Conservation (phyloP, 2,888 invertebrate genomes). For the Therioaphis trifolii region DNA sequence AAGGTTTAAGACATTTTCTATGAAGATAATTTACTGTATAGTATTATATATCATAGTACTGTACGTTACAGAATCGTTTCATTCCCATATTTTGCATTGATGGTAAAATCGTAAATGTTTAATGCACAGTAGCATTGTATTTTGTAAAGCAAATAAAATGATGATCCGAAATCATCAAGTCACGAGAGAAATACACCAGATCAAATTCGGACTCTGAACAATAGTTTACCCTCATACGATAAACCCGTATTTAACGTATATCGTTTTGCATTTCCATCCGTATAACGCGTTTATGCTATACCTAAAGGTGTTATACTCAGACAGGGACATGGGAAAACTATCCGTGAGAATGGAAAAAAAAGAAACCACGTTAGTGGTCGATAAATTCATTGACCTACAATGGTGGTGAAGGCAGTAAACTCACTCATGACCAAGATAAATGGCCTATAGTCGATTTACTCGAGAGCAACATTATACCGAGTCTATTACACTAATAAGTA, state of each 20-base stretch:
- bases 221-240: neutral
- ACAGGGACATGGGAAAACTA: neutral
- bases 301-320: neutral
- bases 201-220: no score
- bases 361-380: neutral
- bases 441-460: conserved; percentile 18
- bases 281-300: neutral
- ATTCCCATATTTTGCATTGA: no score
- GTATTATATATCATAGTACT: no score
- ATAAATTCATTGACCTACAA: neutral
- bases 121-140: no score
- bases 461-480: conserved; percentile 8
- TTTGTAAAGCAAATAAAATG: no score
- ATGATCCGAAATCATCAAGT: no score
- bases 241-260: neutral
- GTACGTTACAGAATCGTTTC: no score
- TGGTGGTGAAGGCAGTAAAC: neutral
- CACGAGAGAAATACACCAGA: no score
- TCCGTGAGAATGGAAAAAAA: neutral
- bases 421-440: neutral
- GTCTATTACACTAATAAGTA: conserved; percentile 30
- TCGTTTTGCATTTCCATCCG: conserved; percentile 5
- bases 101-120: no score
- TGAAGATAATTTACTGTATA: no score
- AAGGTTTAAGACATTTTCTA: no score